phyloP scores from a whole-genome alignment of 2,888 invertebrate species.

The Drosophila prostipennis region DNA sequence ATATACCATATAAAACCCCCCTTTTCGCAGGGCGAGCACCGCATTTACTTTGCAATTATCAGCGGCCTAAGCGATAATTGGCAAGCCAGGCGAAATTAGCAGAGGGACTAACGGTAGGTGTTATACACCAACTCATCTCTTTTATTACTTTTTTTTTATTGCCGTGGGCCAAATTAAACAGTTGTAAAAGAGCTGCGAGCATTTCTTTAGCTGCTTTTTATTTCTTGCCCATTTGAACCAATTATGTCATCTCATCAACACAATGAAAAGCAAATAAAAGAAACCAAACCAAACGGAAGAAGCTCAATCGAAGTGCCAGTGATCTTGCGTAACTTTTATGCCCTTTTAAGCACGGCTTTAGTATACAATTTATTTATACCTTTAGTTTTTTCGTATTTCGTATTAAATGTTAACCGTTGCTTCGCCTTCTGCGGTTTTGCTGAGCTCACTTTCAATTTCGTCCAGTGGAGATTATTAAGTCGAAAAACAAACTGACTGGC shows the following conservation, averaged over 20 bases:
- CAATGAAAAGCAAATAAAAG: constrained; percentile 29
- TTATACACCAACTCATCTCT: constrained; percentile 36
- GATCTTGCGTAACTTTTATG: constrained; percentile 44
- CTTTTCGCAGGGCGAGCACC: constrained; percentile 20
- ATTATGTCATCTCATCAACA: constrained; percentile 60
- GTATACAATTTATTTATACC: constrained; percentile 41
- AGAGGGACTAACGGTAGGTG: constrained; percentile 35
- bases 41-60: constrained; percentile 52
- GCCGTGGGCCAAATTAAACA: constrained; percentile 31
- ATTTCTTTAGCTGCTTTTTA: constrained; percentile 13
- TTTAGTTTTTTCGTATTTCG: not conserved
- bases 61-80: constrained; percentile 54
- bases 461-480: constrained; percentile 34
- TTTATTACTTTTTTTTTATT: constrained; percentile 4
- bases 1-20: not conserved
- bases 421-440: constrained; percentile 5
- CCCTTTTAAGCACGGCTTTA: constrained; percentile 47
- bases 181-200: constrained; percentile 39
- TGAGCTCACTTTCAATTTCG: constrained; percentile 44
- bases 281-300: constrained; percentile 35
- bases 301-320: constrained; percentile 18
- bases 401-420: constrained; percentile 12
- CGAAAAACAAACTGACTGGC: constrained; percentile 12
- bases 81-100: constrained; percentile 45
- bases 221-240: constrained; percentile 33